These are phyloP conservation scores for Sterna hirundo DNA, from an alignment of 2,113 vertebrate species.

Conservation along the genomic window DNA sequence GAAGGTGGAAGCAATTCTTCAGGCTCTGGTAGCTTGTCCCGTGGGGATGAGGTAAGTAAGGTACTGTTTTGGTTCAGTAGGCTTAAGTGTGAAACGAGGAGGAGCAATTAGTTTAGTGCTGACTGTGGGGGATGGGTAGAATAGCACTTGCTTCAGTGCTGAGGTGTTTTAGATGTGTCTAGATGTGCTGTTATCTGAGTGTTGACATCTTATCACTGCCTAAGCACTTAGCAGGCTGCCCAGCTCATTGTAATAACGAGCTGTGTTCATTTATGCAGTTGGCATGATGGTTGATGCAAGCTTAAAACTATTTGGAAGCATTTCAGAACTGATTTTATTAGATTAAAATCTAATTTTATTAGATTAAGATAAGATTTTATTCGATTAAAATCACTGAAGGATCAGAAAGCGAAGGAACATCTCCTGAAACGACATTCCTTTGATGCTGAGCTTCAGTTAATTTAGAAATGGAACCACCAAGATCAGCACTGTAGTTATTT, in stretches of 20 bases:
- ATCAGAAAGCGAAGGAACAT: not conserved
- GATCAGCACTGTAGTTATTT: not conserved
- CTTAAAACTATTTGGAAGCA: not conserved
- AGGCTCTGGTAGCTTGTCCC: conserved; percentile 82
- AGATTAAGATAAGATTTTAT: too few relatives aligned
- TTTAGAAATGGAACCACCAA: not conserved
- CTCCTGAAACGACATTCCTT: not conserved
- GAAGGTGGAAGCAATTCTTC: conserved; percentile 79
- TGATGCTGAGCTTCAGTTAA: not conserved
- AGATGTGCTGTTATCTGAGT: not conserved
- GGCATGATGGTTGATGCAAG: not conserved
- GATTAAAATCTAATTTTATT: not conserved
- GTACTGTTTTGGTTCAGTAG: not conserved
- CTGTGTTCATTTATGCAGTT: not conserved
- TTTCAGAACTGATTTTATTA: not conserved
- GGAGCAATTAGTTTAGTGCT: not conserved
- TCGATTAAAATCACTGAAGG: not conserved
- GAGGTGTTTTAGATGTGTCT: not conserved
- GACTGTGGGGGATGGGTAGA: not conserved
- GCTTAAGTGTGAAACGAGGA: not conserved
- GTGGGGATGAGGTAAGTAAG: conserved; percentile 74
- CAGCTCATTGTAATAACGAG: not conserved
- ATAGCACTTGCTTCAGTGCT: not conserved
- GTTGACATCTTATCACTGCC: not conserved
- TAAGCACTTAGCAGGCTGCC: not conserved